Evolutionary conservation across 2,888 invertebrate species (phyloP).

Genomic region (Lithophane socia): DNA sequence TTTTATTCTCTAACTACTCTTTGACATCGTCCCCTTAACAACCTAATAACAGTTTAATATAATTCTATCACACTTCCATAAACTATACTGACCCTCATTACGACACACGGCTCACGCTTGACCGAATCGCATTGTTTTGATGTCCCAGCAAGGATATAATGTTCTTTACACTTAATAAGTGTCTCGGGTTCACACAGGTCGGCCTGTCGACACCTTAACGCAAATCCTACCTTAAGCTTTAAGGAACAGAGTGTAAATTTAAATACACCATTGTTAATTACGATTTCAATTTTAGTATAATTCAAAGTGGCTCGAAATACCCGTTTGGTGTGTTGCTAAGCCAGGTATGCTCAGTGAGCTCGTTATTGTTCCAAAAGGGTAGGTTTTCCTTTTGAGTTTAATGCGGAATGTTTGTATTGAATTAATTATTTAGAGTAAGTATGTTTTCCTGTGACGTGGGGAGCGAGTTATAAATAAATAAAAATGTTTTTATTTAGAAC

Average conservation of each 20-base stretch:
- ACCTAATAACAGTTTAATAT: conserved; percentile 37
- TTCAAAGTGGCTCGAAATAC: conserved; percentile 58
- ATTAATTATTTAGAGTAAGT: conserved; percentile 40
- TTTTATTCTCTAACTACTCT: too few species aligned
- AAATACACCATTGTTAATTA: conserved; percentile 55
- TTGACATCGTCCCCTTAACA: neutral
- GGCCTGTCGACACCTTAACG: conserved; percentile 10
- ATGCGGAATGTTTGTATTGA: conserved; percentile 31
- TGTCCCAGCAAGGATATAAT: conserved; percentile 63
- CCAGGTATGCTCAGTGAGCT: conserved; percentile 44
- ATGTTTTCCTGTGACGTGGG: neutral
- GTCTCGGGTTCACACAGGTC: conserved; percentile 60
- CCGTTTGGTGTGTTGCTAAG: conserved; percentile 50
- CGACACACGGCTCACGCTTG: conserved; percentile 48
- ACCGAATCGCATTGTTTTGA: conserved; percentile 65
- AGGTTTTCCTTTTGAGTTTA: conserved; percentile 34
- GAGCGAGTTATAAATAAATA: too few species aligned
- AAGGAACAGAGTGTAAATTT: conserved; percentile 26
- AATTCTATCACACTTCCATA: conserved; percentile 33
- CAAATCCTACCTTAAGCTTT: conserved; percentile 27
- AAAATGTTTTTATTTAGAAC: too few species aligned
- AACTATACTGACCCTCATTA: conserved; percentile 46
- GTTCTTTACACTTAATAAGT: conserved; percentile 70
- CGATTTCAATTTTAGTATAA: conserved; percentile 68
- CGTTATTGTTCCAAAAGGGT: conserved; percentile 48